phyloP scores from a whole-genome alignment of 2,113 vertebrate genomes.

The Aldabrachelys gigantea region DNA sequence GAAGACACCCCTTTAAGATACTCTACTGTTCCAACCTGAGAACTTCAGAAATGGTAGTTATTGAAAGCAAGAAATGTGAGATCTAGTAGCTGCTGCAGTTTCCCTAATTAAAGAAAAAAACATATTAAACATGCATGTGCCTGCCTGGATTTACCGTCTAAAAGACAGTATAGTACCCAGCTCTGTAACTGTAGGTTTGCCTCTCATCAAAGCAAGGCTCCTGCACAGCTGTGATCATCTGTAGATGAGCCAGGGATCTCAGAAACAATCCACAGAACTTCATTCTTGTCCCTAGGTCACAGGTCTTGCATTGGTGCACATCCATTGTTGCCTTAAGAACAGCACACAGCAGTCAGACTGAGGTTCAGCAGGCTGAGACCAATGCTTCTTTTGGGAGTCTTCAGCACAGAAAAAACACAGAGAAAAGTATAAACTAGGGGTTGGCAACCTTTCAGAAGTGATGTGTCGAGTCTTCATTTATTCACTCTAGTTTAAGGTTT shows the following conservation, averaged over 20 bases:
- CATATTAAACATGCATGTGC: neutral
- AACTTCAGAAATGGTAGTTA: neutral
- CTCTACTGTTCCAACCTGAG: neutral
- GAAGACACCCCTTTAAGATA: constrained; percentile 19
- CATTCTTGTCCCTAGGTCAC: neutral
- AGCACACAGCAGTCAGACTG: neutral
- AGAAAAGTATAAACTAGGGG: neutral
- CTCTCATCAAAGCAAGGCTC: neutral
- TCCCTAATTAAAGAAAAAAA: neutral
- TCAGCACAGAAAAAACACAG: neutral
- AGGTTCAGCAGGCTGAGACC: neutral
- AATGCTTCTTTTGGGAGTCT: neutral
- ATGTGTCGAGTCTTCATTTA: too few species aligned
- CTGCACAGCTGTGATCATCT: neutral
- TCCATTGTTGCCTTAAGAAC: neutral
- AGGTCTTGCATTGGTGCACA: neutral
- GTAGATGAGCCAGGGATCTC: neutral
- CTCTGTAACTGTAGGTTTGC: neutral
- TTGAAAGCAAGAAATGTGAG: constrained; percentile 3
- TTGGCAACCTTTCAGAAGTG: too few species aligned
- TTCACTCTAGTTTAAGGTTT: too few species aligned
- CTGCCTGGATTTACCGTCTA: constrained; percentile 17
- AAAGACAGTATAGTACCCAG: neutral
- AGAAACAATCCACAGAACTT: neutral
- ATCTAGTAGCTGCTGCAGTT: constrained; percentile 27